Evolutionary conservation across 2,113 vertebrate genomes (phyloP).

Genomic region (Strix uralensis): DNA sequence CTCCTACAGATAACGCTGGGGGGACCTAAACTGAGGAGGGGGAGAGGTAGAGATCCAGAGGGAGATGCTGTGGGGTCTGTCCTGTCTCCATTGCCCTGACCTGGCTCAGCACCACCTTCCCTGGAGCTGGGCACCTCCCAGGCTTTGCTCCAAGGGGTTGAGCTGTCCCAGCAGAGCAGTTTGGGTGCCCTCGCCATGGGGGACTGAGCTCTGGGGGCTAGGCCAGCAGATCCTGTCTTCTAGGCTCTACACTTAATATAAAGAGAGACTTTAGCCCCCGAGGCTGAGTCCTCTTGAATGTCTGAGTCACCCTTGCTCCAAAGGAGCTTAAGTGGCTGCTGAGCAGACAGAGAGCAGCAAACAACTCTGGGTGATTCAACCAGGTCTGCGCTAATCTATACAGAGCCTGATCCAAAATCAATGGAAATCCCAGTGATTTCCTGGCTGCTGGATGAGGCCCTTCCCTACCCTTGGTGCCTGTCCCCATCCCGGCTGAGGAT

Average conservation of each 20-base stretch:
- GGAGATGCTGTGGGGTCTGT: background rate
- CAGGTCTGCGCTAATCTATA: accelerated
- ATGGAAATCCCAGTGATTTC: background rate
- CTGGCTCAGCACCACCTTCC: background rate
- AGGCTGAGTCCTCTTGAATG: background rate
- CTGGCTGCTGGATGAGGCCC: background rate
- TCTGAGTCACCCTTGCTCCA: background rate
- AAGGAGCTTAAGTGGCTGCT: background rate
- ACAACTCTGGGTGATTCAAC: accelerated
- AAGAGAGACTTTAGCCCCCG: accelerated
- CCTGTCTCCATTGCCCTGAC: accelerated
- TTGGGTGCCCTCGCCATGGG: accelerated
- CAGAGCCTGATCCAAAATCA: background rate
- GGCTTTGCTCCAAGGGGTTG: background rate
- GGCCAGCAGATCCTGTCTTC: background rate
- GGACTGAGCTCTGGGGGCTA: background rate
- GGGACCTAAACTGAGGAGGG: background rate
- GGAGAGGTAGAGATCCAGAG: background rate
- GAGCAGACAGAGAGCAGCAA: background rate
- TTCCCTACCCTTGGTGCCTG: background rate
- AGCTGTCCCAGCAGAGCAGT: background rate
- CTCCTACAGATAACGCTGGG: accelerated
- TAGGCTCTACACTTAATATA: background rate
- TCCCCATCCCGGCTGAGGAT: background rate
- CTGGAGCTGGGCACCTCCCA: background rate